Percentiles rank a stretch among this genome's conserved stretches.
Conservation (phyloP, 2,797 vertebrate genomes). For the Bufotes viridis region DNA sequence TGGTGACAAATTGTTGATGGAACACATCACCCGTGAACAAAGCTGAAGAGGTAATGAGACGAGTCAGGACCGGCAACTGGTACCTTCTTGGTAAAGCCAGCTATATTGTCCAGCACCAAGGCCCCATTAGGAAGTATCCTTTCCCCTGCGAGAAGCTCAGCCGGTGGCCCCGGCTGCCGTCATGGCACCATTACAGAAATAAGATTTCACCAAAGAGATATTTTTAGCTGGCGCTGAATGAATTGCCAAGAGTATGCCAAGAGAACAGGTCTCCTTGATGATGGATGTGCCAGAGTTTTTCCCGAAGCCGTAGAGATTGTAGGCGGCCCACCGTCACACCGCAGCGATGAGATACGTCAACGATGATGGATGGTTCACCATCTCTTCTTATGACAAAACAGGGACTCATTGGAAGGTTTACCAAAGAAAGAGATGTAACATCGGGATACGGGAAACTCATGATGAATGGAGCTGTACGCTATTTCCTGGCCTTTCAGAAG, state of each 20-base stretch:
- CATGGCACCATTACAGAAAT: slow-evolving; percentile 13
- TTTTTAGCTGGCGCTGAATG: slow-evolving; percentile 35
- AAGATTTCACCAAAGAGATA: slow-evolving; percentile 27
- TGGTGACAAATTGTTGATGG: too few species aligned
- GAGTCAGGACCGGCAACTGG: too few species aligned
- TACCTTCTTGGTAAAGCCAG: not conserved
- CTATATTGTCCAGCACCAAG: slow-evolving; percentile 18
- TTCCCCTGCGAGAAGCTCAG: slow-evolving; percentile 9
- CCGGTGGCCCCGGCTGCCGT: not conserved
- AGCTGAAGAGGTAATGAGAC: too few species aligned
- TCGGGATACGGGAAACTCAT: slow-evolving; percentile 13
- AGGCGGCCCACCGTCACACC: not conserved
- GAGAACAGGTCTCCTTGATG: slow-evolving; percentile 32
- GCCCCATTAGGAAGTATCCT: slow-evolving; percentile 39
- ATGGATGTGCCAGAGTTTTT: slow-evolving; percentile 41
- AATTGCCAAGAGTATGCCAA: slow-evolving; percentile 30
- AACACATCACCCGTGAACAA: too few species aligned
- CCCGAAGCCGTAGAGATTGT: slow-evolving; percentile 37
- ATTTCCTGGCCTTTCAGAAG: slow-evolving; percentile 40
- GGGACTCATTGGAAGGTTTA: slow-evolving; percentile 23
- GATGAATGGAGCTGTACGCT: slow-evolving; percentile 48
- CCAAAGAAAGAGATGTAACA: slow-evolving; percentile 25
- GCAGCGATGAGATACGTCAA: slow-evolving; percentile 19
- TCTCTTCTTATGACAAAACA: slow-evolving; percentile 42
- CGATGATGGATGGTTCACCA: slow-evolving; percentile 54